Base-by-base conservation (phyloP, 2,113 vertebrate species). In the Murina feae region DNA sequence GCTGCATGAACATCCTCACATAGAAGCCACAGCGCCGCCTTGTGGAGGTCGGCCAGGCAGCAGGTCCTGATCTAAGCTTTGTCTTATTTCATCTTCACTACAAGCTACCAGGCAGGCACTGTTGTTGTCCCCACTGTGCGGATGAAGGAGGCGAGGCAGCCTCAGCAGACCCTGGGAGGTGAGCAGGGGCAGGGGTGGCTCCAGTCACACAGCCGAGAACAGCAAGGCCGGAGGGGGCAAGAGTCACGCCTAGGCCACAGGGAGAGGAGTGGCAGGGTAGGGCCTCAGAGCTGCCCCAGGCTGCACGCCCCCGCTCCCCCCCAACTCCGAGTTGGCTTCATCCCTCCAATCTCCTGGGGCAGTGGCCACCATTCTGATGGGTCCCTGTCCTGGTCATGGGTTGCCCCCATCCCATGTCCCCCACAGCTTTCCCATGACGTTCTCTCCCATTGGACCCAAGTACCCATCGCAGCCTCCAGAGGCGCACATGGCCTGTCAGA, bases 401-500 rank as follows among this genome's bases (percentile, higher is more conserved):
- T 76, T 14, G 6, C 21, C 20, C 23, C 51, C 60, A 17, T 32
- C 32, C 8, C 30, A 23, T 6, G 25, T 44, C 13, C 93, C 0
- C 25, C 72, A 3, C 68, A 98, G 98, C 86, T 98, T 92, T 97
- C 96, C 78, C 96, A 98, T 93, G 98, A 98, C 42, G 30, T 94
- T 28, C 98, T 98, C 75, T 93, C 95, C 1, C 97, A 94, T 0
- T 75, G 97, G 30, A 96, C 98, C 10, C 92, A 98, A 90, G 97
- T 98, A 4, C 98, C 97, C 21, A 97, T 98, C 35, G 98, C 98
- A 99, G 98, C 74, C 98, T 98, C 0, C 87, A 89, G 1, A 94
- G 18, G 98, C 98, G 17, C 75, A 55, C 28, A 95, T 99, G 2
- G 97, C 97, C 86, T 96, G 98, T 25, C 98, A 98, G 96, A 98